These are phyloP conservation scores for Antheraea assamensis DNA, from an alignment of 2,888 invertebrate species.

Conservation along the genomic window DNA sequence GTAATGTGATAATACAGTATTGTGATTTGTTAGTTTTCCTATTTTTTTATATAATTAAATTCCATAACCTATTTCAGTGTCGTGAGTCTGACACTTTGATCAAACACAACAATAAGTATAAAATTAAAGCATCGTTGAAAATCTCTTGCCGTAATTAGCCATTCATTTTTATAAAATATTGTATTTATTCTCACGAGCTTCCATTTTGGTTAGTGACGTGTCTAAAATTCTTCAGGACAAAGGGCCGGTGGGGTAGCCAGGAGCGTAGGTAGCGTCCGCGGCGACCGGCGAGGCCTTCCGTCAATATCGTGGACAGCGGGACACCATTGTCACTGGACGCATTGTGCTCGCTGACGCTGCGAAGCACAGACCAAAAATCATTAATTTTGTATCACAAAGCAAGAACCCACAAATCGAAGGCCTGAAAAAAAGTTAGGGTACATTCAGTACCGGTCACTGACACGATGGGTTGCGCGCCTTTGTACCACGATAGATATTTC, in stretches of 20 bases:
- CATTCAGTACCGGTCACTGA: constrained; percentile 76
- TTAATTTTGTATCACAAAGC: constrained; percentile 82
- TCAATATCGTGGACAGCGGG: constrained; percentile 80
- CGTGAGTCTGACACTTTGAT: not conserved
- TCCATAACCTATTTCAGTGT: not conserved
- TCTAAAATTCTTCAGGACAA: constrained; percentile 72
- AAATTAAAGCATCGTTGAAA: constrained; percentile 43
- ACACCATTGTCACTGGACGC: constrained; percentile 74
- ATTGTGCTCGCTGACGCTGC: constrained; percentile 69
- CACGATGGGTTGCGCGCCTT: constrained; percentile 53
- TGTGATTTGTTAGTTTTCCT: not conserved
- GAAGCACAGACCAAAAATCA: constrained; percentile 79
- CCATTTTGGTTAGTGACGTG: constrained; percentile 70
- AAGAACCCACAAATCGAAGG: constrained; percentile 79
- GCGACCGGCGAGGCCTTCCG: constrained; percentile 56
- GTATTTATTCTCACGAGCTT: constrained; percentile 64
- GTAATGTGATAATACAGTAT: not conserved
- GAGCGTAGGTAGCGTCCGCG: constrained; percentile 71
- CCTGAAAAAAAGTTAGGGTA: constrained; percentile 70
- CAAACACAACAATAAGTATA: constrained; percentile 31
- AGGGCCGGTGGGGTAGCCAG: constrained; percentile 57
- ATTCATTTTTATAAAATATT: constrained; percentile 57
- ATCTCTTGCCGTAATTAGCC: constrained; percentile 54
- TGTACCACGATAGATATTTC: constrained; percentile 52
- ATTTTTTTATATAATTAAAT: not conserved